These are phyloP conservation scores for Apeltes quadracus DNA, from an alignment of 2,113 vertebrate genomes.

Conservation along the genomic window DNA sequence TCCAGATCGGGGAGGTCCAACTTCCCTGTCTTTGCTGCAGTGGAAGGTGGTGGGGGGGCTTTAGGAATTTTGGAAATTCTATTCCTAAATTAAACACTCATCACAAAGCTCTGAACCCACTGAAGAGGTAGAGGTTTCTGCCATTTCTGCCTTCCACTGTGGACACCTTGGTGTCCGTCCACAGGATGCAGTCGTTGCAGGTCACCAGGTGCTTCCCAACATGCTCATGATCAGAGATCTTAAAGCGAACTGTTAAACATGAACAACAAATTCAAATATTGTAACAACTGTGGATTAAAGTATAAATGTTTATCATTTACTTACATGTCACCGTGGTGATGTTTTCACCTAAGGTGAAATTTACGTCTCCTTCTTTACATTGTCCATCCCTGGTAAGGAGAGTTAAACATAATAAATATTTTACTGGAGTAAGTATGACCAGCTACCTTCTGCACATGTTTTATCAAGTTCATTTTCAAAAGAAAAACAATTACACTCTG, in stretches of 20 bases:
- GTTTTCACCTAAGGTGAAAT: not conserved
- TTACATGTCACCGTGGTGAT: conserved; percentile 31
- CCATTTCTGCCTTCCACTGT: not conserved
- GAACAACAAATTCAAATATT: not conserved
- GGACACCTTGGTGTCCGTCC: not conserved
- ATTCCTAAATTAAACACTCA: not conserved
- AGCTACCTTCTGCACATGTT: not conserved
- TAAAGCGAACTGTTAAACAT: conserved; percentile 36
- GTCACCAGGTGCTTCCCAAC: conserved; percentile 34
- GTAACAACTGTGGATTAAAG: not conserved
- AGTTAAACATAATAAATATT: not conserved
- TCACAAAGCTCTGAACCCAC: conserved; percentile 37
- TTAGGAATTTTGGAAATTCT: too few relatives aligned
- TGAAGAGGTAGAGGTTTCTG: conserved; percentile 48
- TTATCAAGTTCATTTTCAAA: not conserved
- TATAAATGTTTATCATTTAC: not conserved
- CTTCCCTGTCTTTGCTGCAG: conserved; percentile 47
- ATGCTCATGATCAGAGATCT: not conserved
- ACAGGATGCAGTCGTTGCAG: conserved; percentile 56
- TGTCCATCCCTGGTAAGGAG: conserved; percentile 32
- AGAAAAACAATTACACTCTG: conserved; percentile 34
- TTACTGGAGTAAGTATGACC: not conserved
- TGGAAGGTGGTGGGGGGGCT: not conserved
- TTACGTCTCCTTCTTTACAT: not conserved
- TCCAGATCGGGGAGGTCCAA: conserved; percentile 27